Conservation (phyloP, 2,888 invertebrate species). For the Tachina grossa region DNA sequence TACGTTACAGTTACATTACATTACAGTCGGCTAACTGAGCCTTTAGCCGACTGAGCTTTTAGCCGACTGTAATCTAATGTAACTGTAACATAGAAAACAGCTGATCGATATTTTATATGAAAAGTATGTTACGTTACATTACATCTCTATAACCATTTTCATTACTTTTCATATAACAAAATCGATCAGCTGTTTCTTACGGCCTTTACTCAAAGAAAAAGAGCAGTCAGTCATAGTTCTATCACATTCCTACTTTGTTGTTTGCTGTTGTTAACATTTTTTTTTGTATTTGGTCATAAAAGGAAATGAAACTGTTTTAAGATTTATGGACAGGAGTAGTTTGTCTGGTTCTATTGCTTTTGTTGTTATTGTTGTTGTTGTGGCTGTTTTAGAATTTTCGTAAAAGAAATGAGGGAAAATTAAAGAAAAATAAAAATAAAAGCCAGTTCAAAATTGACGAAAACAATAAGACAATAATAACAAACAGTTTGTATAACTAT, state of each 20-base stretch:
- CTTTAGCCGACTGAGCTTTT: too few species aligned
- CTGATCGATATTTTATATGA: too few species aligned
- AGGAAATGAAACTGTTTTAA: conserved; percentile 70
- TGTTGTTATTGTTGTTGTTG: conserved; percentile 12
- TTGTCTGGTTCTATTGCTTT: conserved; percentile 48
- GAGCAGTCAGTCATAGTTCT: not conserved
- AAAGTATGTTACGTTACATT: too few species aligned
- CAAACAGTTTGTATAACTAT: not conserved
- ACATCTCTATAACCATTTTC: too few species aligned
- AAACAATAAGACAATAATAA: not conserved
- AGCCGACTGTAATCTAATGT: too few species aligned
- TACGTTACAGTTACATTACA: too few species aligned
- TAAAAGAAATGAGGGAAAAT: conserved; percentile 13
- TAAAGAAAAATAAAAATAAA: not conserved
- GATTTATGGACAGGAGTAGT: conserved; percentile 62
- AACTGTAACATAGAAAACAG: too few species aligned
- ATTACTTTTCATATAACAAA: too few species aligned
- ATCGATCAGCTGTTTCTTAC: too few species aligned
- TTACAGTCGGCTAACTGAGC: too few species aligned
- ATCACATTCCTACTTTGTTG: conserved; percentile 2
- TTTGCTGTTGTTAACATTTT: not conserved
- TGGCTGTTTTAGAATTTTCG: not conserved
- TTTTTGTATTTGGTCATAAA: conserved; percentile 34
- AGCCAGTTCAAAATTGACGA: conserved; percentile 27
- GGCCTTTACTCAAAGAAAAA: conserved; percentile 7